Base-by-base conservation (phyloP, 2,888 invertebrate genomes). In the Geophilus truncorum region DNA sequence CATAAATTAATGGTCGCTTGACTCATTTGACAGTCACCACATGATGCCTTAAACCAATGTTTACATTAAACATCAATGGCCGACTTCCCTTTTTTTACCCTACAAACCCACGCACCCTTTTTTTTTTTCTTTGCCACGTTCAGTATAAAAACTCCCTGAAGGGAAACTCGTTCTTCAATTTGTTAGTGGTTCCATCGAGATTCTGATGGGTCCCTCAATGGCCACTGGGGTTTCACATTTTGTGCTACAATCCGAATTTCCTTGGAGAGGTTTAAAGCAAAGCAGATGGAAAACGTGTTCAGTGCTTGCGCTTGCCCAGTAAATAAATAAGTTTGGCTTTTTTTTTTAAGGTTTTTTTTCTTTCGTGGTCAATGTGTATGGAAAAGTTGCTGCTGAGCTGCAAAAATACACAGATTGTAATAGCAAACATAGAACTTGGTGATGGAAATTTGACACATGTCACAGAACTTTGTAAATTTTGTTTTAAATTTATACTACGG, bases 161-260 rank as follows among this genome's bases (percentile, higher is more conserved):
- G 57, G 57, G 57, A 62, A 23, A 62, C 57, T 62, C 57, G 23
- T 62, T 23, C 23, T 21, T 62, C 57, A 62, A 62, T 62, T 62
- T 62, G 57, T 62, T 62, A 62, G 57, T 62, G 57, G 57, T 62
- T 62, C 57, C 57, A 62, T 62, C 57, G 57, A 62, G 57, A 62
- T 23, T 62, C 57, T 62, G 57, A 62, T 62, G 57, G 57, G 57
- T 62, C 57, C 57, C 57, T 62, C 57, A 62, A 62, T 62, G 57
- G 57, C 57, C 57, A 62, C 57, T 62, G 57, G 57, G 57, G 57
- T 62, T 62, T 62, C 23, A 62, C 57, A 62, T 62, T 62, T 62
- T 62, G 57, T 62, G 57, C 23, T 62, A 62, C 57, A 23, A 62
- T 62, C 57, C 57, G 21, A 62, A 62, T 62, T 62, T 62, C 57